Evolutionary conservation across 2,888 invertebrate genomes (phyloP).

Genomic region (Lasioglossum figueresi): DNA sequence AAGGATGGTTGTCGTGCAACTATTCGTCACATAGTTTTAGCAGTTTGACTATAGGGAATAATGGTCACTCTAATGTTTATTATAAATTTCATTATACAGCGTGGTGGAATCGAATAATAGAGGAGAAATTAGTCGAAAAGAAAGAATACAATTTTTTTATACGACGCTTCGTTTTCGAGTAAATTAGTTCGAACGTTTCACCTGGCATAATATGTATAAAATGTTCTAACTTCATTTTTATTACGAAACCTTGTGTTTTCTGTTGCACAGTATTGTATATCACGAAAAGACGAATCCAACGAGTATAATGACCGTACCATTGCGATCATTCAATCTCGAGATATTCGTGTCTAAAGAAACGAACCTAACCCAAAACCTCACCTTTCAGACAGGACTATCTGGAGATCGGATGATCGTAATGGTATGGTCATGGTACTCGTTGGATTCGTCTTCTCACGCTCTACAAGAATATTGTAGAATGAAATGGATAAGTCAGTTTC

Average conservation of each 20-base stretch:
- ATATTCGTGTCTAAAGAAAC: neutral
- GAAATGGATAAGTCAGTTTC: neutral
- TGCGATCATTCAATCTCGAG: neutral
- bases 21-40: neutral
- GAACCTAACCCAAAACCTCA: neutral
- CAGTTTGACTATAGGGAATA: neutral
- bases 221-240: neutral
- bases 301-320: neutral
- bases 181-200: neutral
- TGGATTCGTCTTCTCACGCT: neutral
- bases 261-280: neutral
- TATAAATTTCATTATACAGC: too few relatives aligned
- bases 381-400: neutral
- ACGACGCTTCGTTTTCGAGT: too few relatives aligned
- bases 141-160: too few relatives aligned
- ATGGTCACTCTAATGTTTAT: too few relatives aligned
- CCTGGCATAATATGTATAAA: neutral
- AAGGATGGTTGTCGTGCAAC: neutral
- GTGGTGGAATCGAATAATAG: too few relatives aligned
- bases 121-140: too few relatives aligned
- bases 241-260: neutral
- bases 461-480: neutral
- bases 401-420: neutral
- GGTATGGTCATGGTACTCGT: neutral
- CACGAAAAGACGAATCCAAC: neutral